Evolutionary conservation across 2,888 invertebrate genomes (phyloP).

Genomic region (Iphiclides podalirius): DNA sequence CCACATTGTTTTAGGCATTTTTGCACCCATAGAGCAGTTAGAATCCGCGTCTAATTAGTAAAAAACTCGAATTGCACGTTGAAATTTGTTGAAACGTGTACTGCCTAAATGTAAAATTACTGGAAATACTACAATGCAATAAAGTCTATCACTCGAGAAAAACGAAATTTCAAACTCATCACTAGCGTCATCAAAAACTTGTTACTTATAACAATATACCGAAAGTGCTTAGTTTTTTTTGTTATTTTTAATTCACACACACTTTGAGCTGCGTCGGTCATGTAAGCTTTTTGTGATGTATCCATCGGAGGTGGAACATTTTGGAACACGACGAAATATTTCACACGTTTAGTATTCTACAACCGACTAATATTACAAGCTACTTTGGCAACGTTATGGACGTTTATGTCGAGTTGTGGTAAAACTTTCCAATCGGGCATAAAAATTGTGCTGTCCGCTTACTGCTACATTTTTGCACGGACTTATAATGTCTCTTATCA

Average conservation of each 20-base stretch:
- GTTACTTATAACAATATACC: constrained; percentile 15
- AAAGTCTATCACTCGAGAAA: constrained; percentile 49
- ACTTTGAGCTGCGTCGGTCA: constrained; percentile 52
- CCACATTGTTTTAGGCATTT: constrained; percentile 33
- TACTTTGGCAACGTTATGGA: constrained; percentile 77
- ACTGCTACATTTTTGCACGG: not conserved
- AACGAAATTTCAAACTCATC: constrained; percentile 29
- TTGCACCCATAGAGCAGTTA: constrained; percentile 58
- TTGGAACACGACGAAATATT: constrained; percentile 40
- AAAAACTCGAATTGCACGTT: constrained; percentile 57
- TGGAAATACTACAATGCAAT: constrained; percentile 48
- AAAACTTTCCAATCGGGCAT: constrained; percentile 27
- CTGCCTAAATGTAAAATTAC: constrained; percentile 44
- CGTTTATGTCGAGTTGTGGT: constrained; percentile 57
- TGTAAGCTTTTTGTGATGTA: constrained; percentile 30
- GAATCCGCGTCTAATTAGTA: constrained; percentile 34
- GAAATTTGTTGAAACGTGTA: constrained; percentile 60
- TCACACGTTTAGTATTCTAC: constrained; percentile 42
- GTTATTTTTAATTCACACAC: constrained; percentile 40
- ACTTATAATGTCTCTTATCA: constrained; percentile 8
- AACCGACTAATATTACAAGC: constrained; percentile 60
- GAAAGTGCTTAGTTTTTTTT: constrained; percentile 27
- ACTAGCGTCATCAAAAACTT: constrained; percentile 20
- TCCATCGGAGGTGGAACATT: constrained; percentile 26
- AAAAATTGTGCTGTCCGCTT: constrained; percentile 6